Conservation (phyloP, 2,113 vertebrate species). For the Rhinolophus ferrumequinum region DNA sequence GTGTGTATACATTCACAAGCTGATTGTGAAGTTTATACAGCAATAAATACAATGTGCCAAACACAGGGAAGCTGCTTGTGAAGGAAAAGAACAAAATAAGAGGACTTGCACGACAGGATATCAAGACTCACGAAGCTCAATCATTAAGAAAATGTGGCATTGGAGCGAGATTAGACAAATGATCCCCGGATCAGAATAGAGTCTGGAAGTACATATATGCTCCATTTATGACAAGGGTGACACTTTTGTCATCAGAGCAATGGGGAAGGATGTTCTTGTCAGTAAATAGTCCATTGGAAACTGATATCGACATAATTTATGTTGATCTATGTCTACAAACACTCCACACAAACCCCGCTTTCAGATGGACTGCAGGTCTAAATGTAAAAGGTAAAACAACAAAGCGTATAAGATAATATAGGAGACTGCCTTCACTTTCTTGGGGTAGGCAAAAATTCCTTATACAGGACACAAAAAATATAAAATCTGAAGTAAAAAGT, state of each 20-base stretch:
- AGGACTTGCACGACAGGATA: neutral
- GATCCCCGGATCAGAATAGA: neutral
- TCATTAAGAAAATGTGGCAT: neutral
- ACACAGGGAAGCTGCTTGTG: neutral
- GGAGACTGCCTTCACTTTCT: neutral
- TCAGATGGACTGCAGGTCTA: neutral
- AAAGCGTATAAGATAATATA: neutral
- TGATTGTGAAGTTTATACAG: neutral
- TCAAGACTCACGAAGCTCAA: neutral
- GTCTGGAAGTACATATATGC: neutral
- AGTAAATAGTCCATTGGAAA: neutral
- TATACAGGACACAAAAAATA: neutral
- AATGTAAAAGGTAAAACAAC: neutral
- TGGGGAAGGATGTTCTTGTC: neutral
- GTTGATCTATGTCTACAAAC: neutral
- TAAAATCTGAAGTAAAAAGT: neutral
- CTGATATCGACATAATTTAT: neutral
- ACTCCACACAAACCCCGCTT: neutral
- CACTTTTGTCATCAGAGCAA: neutral
- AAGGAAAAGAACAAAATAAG: neutral
- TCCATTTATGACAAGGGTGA: neutral
- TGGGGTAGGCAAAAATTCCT: neutral
- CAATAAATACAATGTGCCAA: neutral
- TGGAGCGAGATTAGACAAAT: neutral
- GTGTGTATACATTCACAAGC: neutral